Evolutionary conservation across 2,113 vertebrate genomes (phyloP).

Genomic region (Tringa solitaria): DNA sequence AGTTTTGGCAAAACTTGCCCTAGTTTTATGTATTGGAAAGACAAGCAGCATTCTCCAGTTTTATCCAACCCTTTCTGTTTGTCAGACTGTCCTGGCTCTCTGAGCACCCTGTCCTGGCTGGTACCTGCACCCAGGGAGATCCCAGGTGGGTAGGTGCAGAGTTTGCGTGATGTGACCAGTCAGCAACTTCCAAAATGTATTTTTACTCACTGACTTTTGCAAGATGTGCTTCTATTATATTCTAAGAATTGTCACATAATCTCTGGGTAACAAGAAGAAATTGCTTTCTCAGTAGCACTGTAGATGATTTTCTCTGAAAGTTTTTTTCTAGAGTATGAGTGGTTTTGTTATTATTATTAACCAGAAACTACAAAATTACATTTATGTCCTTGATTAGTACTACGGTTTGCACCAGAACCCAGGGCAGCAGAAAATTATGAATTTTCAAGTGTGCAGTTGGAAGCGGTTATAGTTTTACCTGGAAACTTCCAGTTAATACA

Average conservation of each 20-base stretch:
- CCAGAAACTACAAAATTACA: not conserved
- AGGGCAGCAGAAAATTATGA: not conserved
- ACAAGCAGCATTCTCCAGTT: not conserved
- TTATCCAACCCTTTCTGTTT: not conserved
- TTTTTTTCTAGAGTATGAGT: not conserved
- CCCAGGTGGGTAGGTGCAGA: not conserved
- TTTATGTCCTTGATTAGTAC: not conserved
- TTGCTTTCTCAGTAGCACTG: not conserved
- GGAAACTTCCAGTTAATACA: not conserved
- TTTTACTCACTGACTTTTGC: not conserved
- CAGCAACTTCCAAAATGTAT: not conserved
- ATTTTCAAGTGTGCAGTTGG: not conserved
- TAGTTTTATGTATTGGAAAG: not conserved
- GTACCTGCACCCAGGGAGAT: not conserved
- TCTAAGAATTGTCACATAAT: not conserved
- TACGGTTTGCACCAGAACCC: not conserved
- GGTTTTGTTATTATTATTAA: not conserved
- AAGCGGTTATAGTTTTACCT: not conserved
- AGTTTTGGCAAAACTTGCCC: not conserved
- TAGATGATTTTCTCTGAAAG: not conserved
- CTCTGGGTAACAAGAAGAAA: not conserved
- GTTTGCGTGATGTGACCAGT: not conserved
- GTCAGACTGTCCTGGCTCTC: not conserved
- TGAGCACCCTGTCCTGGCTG: not conserved
- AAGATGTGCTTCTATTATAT: not conserved